Conservation (phyloP, 92 coral and sea anemone genomes). For the Diadumene lineata region DNA sequence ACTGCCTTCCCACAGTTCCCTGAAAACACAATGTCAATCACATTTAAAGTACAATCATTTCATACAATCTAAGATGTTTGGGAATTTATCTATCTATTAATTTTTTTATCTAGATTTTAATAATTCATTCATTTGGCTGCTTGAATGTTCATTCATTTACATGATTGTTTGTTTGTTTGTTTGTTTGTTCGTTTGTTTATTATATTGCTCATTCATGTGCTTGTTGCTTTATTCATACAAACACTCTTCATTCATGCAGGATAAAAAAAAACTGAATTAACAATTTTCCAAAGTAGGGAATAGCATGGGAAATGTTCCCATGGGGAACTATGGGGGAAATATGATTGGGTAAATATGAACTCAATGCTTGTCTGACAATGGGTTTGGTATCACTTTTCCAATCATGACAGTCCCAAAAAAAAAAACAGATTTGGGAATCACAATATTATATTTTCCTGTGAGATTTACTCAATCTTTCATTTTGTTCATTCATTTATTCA, state of each 20-base stretch:
- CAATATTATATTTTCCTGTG: no score
- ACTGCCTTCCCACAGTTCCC: constrained; percentile 97
- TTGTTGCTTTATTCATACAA: not conserved
- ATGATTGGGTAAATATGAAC: no score
- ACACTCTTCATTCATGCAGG: no score
- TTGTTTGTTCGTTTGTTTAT: not conserved
- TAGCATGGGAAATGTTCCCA: no score
- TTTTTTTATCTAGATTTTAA: not conserved
- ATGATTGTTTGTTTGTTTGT: not conserved
- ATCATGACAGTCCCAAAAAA: no score
- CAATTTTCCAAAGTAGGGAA: no score
- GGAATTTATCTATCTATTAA: not conserved
- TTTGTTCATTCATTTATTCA: constrained; percentile 1
- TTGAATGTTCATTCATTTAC: not conserved
- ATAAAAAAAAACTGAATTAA: no score
- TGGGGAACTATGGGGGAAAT: no score
- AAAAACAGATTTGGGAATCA: no score
- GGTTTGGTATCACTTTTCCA: no score
- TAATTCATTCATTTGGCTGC: not conserved
- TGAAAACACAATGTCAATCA: constrained; percentile 9
- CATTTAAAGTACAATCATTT: not conserved
- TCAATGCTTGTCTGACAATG: no score
- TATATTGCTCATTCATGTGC: not conserved
- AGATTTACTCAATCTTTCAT: not conserved
- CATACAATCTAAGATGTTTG: no score